Base-by-base conservation (phyloP, 2,113 vertebrate species). In the Cynopterus brachyotis region DNA sequence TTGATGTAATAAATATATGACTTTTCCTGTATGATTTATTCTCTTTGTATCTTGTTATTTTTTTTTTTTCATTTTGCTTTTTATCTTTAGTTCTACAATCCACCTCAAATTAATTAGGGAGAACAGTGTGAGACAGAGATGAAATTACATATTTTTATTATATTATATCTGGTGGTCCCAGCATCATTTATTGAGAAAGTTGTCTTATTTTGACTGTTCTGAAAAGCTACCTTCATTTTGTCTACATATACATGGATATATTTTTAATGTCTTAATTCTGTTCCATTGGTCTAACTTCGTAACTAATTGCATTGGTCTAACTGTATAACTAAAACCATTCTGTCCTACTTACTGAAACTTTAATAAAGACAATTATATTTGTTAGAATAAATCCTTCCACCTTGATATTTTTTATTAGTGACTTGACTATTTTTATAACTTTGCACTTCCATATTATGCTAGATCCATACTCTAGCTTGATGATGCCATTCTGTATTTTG, bases 391-490 rank as follows among this genome's bases (percentile, higher is more conserved):
- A 82, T 67, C 0, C 6, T 59, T 81, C 15, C 26, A 67, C 5
- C 8, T 50, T 30, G 28, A 67, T 59, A 16, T 59, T 88, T 24
- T 57, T 67, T 8, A 30, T 45, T 26, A 87, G 2, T 16, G 4
- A 47, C 9, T 92, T 32, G 26, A 7, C 19, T 59, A 12, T 37
- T 64, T 22, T n/a, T 70, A 15, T 10, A 35, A 19, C 11, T 89
- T 88, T 47, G 8, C 22, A 66, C 20, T 80, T 73, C 32, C 10
- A 2, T 47, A 22, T 57, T 40, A 3, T 66, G 19, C 22, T 26
- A 6, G 13, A 32, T 47, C 9, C 35, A 26, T 2, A 60, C 2
- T 60, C n/a, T 0, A 50, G 5, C 16, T 5, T 26, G 78, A 6
- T 19, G 64, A 35, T 66, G 35, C 5, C n/a, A 8, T 17, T 66